Evolutionary conservation across 2,888 invertebrate genomes (phyloP), one percentile per base, ranked within the genome.

Genomic region (Andrena chrysosceles): DNA sequence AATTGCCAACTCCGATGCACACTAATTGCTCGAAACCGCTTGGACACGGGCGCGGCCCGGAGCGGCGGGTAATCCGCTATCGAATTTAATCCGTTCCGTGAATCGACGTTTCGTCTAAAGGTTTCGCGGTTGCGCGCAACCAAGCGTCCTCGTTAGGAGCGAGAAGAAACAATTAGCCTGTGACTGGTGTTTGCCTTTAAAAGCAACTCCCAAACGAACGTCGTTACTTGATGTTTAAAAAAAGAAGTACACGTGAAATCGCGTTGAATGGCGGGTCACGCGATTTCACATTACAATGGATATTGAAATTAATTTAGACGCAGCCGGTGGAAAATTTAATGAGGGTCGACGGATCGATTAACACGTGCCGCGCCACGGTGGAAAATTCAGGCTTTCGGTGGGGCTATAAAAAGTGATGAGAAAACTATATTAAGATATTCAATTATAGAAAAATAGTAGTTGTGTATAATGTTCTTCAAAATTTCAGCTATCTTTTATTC

Each of bases 1-100:
- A 60, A 71, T 77, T 74, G 72, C 77, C 60, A 72, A 77, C 81
- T 72, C 68, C 64, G 71, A 81, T 74, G 77, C 64, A 74, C 72
- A 77, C 49, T 79, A 86, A 86, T 86, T 81, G 29, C 16, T 26
- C 33, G 52, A 20, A 62, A 71, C 48, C 20, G 23, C 8, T 16
- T 16, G 60, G 29, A 20, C 60, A 31, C 48, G 16, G 26, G n/a
- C 29, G 20, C 13, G 29, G 33, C 13, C 4, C 42, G 16, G 16
- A 13, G 20, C 52, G 20, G 20, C 20, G 42, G 26, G 31, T 62
- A 49, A 62, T 59, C 59, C 54, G 13, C 16, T 13, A 29, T 71
- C 48, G 48, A 48, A 62, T 62, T 62, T 49, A 48, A 62, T 71
- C 6, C 23, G n/a, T 20, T 7, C 10, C n/a, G 10, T 20, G 29